Evolutionary conservation across 2,113 vertebrate genomes (phyloP).

Genomic region (Macaca fascicularis): T2T-MFA8v1.1 NC_088385.1:22030501-22031000

Average conservation of each 20-base stretch:
- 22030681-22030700: neutral
- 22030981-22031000: neutral
- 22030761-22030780: neutral
- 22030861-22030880: neutral
- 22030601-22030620: neutral
- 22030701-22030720: neutral
- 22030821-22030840: neutral
- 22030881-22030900: neutral
- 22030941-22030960: neutral
- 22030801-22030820: constrained; percentile 35
- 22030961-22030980: constrained; percentile 33
- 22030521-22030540: constrained; percentile 77
- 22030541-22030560: constrained; percentile 51
- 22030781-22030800: constrained; percentile 19
- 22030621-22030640: neutral
- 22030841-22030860: neutral
- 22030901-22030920: neutral
- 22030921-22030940: neutral
- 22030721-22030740: neutral
- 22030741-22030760: neutral
- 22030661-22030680: neutral
- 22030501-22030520: constrained; percentile 34
- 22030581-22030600: constrained; percentile 52
- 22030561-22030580: constrained; percentile 42
- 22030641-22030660: constrained; percentile 19